These are phyloP conservation scores for Lithobius niger DNA, from an alignment of 1,140 invertebrate genomes.

Conservation along the genomic window DNA sequence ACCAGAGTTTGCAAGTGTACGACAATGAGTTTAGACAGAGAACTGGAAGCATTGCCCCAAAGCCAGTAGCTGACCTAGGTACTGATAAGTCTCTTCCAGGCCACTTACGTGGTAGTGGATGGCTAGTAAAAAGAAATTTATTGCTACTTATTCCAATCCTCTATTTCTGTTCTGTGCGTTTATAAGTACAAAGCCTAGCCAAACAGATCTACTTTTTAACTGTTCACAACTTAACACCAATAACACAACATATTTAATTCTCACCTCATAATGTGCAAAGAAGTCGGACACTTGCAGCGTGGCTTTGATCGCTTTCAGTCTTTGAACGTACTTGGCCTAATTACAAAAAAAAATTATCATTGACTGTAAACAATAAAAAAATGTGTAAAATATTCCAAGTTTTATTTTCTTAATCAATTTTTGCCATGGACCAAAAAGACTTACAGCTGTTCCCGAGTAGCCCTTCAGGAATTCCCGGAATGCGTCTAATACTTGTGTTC, in stretches of 20 bases:
- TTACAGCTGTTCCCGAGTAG: conserved; percentile 60
- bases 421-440: conserved; percentile 23
- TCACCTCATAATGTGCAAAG: conserved; percentile 73
- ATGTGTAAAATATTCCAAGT: too few relatives aligned
- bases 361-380: neutral
- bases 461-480: conserved; percentile 68
- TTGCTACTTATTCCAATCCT: too few relatives aligned
- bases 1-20: too few relatives aligned
- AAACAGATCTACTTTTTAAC: conserved; percentile 10
- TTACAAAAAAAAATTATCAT: conserved; percentile 24
- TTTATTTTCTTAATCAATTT: neutral
- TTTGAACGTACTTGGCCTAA: conserved; percentile 66
- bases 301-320: conserved; percentile 65
- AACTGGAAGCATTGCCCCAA: too few relatives aligned
- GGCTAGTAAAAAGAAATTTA: too few relatives aligned
- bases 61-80: too few relatives aligned
- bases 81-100: too few relatives aligned
- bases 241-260: too few relatives aligned
- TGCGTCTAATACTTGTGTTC: conserved; percentile 61
- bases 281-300: conserved; percentile 72
- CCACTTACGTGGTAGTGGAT: too few relatives aligned
- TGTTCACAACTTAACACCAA: too few relatives aligned
- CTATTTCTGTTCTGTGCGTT: too few relatives aligned
- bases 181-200: neutral
- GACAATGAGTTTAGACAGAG: too few relatives aligned